These are phyloP conservation scores for Eubucco bourcierii DNA, from an alignment of 2,113 vertebrate genomes.

Conservation along the genomic window DNA sequence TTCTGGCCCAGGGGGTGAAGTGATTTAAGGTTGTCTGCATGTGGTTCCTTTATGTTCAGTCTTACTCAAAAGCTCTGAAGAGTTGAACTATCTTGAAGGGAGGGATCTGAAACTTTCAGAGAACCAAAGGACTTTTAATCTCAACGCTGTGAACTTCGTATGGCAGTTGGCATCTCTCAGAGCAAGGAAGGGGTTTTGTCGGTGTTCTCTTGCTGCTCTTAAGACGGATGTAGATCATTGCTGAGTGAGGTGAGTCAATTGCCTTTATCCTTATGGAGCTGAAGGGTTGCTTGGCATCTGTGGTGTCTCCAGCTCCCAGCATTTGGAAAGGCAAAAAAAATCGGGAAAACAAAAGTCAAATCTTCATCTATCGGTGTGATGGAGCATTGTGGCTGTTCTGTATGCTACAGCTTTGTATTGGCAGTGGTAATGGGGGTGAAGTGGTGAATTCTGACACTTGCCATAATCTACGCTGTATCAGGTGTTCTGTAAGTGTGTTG, in stretches of 20 bases:
- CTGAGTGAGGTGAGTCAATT: background rate
- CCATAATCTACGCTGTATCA: background rate
- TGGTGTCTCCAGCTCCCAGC: background rate
- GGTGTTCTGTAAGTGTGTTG: background rate
- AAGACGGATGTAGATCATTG: background rate
- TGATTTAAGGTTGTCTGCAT: background rate
- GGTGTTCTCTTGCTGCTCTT: background rate
- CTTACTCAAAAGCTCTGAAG: background rate
- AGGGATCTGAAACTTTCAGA: background rate
- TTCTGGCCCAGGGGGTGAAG: slow-evolving; percentile 84
- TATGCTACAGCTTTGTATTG: background rate
- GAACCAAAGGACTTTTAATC: background rate
- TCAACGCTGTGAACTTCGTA: background rate
- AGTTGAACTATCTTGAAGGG: background rate
- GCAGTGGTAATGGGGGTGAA: background rate
- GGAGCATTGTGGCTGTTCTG: background rate
- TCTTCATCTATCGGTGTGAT: background rate
- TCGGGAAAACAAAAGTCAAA: background rate
- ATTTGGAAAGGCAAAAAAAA: background rate
- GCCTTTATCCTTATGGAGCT: background rate
- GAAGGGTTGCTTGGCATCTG: background rate
- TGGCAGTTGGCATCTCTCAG: background rate
- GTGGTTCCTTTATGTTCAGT: background rate
- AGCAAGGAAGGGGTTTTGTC: background rate
- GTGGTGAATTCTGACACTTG: background rate